Evolutionary conservation across 1,140 invertebrate species (phyloP).

Genomic region (Caerostris darwini): DNA sequence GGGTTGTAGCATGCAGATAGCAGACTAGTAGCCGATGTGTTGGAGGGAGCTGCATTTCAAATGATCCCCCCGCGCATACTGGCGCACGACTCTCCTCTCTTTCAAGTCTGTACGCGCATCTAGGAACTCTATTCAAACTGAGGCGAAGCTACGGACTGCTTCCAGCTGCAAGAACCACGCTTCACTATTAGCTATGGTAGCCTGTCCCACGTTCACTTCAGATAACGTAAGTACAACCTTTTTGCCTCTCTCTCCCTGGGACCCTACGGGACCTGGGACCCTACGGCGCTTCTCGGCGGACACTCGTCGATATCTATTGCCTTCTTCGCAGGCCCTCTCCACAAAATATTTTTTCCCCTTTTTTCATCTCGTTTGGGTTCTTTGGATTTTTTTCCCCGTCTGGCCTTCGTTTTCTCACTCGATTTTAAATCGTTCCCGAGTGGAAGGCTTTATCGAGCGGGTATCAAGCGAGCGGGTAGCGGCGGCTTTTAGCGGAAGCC

Average conservation of each 20-base stretch:
- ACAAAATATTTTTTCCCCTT: background rate
- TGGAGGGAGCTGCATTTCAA: constrained; percentile 70
- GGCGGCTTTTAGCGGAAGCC: constrained; percentile 11
- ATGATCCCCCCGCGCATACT: constrained; percentile 62
- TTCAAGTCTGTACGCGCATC: constrained; percentile 69
- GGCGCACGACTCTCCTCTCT: constrained; percentile 40
- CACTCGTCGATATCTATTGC: background rate
- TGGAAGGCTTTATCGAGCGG: constrained; percentile 57
- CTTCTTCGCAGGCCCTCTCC: background rate
- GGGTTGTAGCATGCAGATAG: constrained; percentile 68
- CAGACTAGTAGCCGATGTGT: constrained; percentile 62
- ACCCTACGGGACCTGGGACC: background rate
- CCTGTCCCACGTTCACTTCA: constrained; percentile 58
- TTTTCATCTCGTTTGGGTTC: background rate
- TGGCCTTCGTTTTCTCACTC: background rate
- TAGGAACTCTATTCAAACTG: constrained; percentile 77
- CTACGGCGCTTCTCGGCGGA: background rate
- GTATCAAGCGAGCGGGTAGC: background rate
- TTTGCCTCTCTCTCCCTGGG: background rate
- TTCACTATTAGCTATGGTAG: constrained; percentile 71
- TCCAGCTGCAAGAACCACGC: constrained; percentile 60
- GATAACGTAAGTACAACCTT: constrained; percentile 54
- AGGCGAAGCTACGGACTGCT: constrained; percentile 65
- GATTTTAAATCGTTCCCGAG: constrained; percentile 10
- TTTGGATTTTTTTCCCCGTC: background rate